phyloP scores from a whole-genome alignment of 2,113 vertebrate genomes.

The Phalacrocorax carbo region DNA sequence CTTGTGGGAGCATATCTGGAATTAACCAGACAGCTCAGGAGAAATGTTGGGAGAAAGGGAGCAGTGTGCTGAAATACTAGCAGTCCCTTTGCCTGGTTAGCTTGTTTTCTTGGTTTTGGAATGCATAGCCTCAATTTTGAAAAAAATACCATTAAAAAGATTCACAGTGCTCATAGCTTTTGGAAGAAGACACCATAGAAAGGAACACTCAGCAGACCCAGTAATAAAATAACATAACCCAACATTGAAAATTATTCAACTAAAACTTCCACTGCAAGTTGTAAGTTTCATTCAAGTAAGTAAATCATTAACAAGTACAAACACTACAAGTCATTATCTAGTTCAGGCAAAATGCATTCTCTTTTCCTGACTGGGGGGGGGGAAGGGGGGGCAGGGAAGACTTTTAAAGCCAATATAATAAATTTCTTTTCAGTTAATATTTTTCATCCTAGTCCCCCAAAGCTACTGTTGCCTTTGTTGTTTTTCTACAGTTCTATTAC shows the following conservation, averaged over 20 bases:
- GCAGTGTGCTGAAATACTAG: background rate
- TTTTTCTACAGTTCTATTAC: background rate
- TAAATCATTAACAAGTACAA: conserved; percentile 8
- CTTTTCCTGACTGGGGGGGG: background rate
- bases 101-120: background rate
- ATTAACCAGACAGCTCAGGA: background rate
- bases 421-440: background rate
- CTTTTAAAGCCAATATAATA: background rate
- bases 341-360: background rate
- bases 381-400: too few relatives aligned
- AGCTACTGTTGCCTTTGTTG: background rate
- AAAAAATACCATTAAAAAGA: background rate
- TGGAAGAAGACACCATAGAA: background rate
- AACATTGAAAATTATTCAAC: background rate
- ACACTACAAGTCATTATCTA: background rate
- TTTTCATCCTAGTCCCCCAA: background rate
- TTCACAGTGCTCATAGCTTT: background rate
- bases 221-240: background rate
- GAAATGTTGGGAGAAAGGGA: background rate
- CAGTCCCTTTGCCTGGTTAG: background rate
- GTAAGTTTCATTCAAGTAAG: background rate
- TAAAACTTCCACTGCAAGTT: background rate
- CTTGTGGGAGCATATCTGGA: background rate
- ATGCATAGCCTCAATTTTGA: background rate
- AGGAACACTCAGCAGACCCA: background rate